phyloP scores from a whole-genome alignment of 2,113 vertebrate species.

The Dicaeum eximium region DNA sequence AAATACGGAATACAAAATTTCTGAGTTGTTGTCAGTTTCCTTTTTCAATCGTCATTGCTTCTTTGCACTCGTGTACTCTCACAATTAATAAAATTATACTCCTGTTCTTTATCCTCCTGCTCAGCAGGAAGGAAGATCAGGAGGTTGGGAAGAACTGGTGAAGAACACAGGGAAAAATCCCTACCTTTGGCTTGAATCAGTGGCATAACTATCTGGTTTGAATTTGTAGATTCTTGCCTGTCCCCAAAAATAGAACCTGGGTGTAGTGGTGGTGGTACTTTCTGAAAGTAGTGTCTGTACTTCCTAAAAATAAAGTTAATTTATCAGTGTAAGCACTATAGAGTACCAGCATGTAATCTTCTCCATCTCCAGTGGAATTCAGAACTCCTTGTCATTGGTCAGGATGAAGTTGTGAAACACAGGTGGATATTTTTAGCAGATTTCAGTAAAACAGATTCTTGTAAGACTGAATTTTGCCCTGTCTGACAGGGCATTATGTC shows the following conservation, averaged over 20 bases:
- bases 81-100: not conserved
- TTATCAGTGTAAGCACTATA: not conserved
- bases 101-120: not conserved
- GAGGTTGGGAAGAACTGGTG: not conserved
- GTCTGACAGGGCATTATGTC: not conserved
- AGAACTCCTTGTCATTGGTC: not conserved
- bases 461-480: not conserved
- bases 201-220: not conserved
- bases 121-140: not conserved
- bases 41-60: not conserved
- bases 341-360: not conserved
- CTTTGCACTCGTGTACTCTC: not conserved
- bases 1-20: not conserved
- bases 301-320: slow-evolving; percentile 28
- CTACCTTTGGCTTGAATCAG: not conserved
- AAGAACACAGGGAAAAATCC: not conserved
- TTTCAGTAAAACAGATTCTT: not conserved
- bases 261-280: not conserved
- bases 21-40: not conserved
- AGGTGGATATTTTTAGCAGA: not conserved
- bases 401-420: not conserved
- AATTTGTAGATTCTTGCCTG: not conserved
- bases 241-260: not conserved
- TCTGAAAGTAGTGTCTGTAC: not conserved
- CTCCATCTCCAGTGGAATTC: not conserved